Evolutionary conservation across 2,888 invertebrate genomes (phyloP).

Genomic region (Melinopterus prodromus): DNA sequence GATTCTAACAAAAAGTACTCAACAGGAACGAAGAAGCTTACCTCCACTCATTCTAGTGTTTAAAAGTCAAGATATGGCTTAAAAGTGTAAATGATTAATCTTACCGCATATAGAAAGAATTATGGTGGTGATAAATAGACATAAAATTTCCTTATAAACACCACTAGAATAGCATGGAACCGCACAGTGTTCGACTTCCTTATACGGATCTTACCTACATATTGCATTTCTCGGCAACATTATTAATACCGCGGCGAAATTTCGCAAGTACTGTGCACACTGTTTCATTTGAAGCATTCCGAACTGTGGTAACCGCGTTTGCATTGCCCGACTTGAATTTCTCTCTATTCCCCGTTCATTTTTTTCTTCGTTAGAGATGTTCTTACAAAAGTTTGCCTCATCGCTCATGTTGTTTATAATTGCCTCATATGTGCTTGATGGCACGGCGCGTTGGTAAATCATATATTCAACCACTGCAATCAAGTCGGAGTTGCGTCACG

Average conservation of each 20-base stretch:
- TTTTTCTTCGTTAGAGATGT: not conserved
- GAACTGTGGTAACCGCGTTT: not conserved
- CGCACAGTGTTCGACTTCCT: not conserved
- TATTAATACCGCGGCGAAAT: not conserved
- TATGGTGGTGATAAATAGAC: not conserved
- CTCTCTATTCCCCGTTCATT: not conserved
- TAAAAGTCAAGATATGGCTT: not conserved
- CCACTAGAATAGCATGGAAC: not conserved
- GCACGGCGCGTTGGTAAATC: not conserved
- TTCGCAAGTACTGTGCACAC: not conserved
- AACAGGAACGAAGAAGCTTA: no score
- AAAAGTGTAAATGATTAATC: not conserved
- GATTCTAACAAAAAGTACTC: no score
- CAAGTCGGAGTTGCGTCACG: not conserved
- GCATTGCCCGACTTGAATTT: not conserved
- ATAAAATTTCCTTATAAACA: not conserved
- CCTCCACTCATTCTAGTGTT: no score
- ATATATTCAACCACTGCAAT: not conserved
- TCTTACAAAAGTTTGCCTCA: slow-evolving; percentile 4
- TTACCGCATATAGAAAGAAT: not conserved
- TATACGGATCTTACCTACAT: not conserved
- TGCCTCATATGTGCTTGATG: not conserved
- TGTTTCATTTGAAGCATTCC: not conserved
- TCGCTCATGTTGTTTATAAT: not conserved
- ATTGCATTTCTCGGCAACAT: not conserved